These are phyloP conservation scores for Macrosiphum euphorbiae DNA, from an alignment of 2,888 invertebrate species.

Conservation along the genomic window DNA sequence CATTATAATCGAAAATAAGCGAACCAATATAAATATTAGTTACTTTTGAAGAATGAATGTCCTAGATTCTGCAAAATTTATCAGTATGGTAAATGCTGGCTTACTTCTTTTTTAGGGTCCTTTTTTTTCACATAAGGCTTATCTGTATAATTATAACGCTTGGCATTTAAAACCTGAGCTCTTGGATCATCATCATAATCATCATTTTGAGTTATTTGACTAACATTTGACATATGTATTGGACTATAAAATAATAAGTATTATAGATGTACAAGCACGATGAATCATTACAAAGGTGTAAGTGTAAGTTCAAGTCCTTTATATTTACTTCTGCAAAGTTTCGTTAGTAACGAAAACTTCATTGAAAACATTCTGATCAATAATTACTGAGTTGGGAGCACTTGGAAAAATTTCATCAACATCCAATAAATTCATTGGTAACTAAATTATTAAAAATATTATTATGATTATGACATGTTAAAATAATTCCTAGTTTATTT, in stretches of 20 bases:
- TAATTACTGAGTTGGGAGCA: constrained; percentile 27
- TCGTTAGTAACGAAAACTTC: background rate
- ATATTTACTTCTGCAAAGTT: background rate
- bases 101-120: background rate
- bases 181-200: background rate
- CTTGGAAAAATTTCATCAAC: background rate
- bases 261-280: background rate
- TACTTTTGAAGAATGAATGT: background rate
- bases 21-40: background rate
- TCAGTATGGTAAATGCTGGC: background rate
- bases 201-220: constrained; percentile 10
- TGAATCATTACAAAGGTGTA: background rate
- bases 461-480: background rate
- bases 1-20: background rate
- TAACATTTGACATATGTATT: constrained; percentile 12
- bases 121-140: background rate
- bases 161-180: background rate
- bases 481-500: background rate
- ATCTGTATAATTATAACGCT: background rate
- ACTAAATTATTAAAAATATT: constrained; percentile 14
- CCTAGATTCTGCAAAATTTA: background rate
- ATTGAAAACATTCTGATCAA: constrained; percentile 15
- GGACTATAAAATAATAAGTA: constrained; percentile 9
- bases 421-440: constrained; percentile 13
- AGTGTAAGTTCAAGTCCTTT: background rate